Percentiles rank a stretch among this genome's conserved stretches.
phyloP scores from a whole-genome alignment of 2,888 invertebrate species.

The Salticus scenicus region DNA sequence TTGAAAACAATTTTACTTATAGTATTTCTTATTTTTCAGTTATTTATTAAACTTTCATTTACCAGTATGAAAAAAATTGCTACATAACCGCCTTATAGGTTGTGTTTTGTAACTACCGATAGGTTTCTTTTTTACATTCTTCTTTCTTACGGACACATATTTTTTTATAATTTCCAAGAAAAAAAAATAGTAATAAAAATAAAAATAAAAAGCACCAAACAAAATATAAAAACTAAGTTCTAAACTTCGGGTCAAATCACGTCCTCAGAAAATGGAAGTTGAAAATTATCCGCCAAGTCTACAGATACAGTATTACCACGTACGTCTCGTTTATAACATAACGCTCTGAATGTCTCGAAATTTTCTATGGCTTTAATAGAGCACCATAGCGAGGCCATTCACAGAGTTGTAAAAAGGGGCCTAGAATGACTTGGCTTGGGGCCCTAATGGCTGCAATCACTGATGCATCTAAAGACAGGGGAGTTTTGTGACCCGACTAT shows the following conservation, averaged over 20 bases:
- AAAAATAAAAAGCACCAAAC: conserved; percentile 55
- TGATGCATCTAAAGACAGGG: conserved; percentile 35
- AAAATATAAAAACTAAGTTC: conserved; percentile 60
- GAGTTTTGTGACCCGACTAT: conserved; percentile 37
- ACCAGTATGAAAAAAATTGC: too few species aligned
- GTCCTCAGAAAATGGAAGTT: conserved; percentile 65
- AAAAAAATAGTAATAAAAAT: conserved; percentile 6
- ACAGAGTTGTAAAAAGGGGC: conserved; percentile 28
- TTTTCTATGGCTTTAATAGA: conserved; percentile 49
- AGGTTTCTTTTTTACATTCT: too few species aligned
- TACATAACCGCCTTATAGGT: too few species aligned
- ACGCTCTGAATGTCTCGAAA: conserved; percentile 16
- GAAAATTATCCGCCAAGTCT: conserved; percentile 67
- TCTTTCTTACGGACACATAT: too few species aligned
- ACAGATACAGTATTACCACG: conserved; percentile 52
- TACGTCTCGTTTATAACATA: conserved; percentile 56
- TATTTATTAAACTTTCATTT: too few species aligned
- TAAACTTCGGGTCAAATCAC: conserved; percentile 63
- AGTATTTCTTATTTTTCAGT: too few species aligned
- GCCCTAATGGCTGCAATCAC: conserved; percentile 43
- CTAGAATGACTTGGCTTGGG: conserved; percentile 32
- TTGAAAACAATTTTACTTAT: too few species aligned
- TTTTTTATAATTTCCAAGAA: too few species aligned
- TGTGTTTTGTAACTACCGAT: too few species aligned
- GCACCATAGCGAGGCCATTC: conserved; percentile 43